These are phyloP conservation scores for Ailuropoda melanoleuca DNA, from an alignment of 2,113 vertebrate genomes.

Conservation along the genomic window DNA sequence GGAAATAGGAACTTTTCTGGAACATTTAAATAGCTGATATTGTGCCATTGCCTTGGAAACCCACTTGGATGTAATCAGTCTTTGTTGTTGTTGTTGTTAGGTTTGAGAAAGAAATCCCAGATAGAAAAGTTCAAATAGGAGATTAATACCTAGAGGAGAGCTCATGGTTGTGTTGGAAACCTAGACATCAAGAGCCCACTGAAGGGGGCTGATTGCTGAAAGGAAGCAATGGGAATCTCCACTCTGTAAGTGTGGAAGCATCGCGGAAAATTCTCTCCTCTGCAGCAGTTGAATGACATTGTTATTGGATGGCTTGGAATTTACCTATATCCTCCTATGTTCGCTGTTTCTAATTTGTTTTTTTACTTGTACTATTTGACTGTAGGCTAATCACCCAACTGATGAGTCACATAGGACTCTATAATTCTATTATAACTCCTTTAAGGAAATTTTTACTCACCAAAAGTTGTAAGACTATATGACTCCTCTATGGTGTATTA, in stretches of 20 bases:
- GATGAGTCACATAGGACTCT: not conserved
- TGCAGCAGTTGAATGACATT: not conserved
- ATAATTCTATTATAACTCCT: not conserved
- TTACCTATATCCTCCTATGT: not conserved
- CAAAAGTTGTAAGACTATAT: not conserved
- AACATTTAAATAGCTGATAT: not conserved
- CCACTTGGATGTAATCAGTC: not conserved
- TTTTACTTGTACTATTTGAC: not conserved
- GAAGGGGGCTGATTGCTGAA: not conserved
- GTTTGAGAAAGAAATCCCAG: not conserved
- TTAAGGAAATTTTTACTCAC: not conserved
- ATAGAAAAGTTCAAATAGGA: not conserved
- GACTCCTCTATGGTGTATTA: not conserved
- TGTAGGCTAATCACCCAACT: not conserved
- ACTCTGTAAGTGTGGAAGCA: not conserved
- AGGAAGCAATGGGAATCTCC: not conserved
- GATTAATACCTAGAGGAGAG: not conserved
- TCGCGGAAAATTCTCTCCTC: not conserved
- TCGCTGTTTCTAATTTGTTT: slow-evolving; percentile 8
- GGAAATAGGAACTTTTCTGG: not conserved
- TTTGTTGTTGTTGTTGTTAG: not conserved
- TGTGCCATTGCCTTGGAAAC: not conserved
- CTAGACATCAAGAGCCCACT: not conserved
- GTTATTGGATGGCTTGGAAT: not conserved
- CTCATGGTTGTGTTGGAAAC: not conserved